These are phyloP conservation scores for Peromyscus nudipes DNA, from an alignment of 2,797 vertebrate species.

Conservation along the genomic window DNA sequence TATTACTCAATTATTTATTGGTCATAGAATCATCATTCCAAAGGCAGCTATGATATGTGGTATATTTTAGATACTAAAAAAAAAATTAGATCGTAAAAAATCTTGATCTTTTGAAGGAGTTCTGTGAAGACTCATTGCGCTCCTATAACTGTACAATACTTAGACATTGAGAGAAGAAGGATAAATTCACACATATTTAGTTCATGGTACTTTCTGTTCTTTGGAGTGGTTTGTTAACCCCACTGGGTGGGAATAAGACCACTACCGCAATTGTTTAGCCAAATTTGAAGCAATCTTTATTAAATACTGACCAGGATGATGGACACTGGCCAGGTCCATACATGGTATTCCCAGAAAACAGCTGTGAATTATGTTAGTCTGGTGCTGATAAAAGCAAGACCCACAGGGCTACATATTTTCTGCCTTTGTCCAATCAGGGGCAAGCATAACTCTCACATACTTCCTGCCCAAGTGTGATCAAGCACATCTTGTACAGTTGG, in stretches of 20 bases:
- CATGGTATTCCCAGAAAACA: too few species aligned
- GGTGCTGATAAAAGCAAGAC: too few species aligned
- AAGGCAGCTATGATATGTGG: neutral
- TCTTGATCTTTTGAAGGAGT: neutral
- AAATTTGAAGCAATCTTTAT: neutral
- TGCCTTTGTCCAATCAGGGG: neutral
- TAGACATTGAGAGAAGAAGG: neutral
- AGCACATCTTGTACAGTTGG: too few species aligned
- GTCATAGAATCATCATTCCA: neutral
- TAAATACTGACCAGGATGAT: neutral
- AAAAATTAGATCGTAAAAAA: neutral
- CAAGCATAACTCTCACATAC: neutral
- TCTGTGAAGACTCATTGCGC: neutral
- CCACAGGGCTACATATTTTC: neutral
- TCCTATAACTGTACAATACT: neutral
- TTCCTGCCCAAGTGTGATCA: neutral
- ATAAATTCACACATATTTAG: neutral
- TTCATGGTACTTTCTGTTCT: neutral
- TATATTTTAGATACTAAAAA: neutral
- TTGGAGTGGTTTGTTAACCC: neutral
- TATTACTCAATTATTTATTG: neutral
- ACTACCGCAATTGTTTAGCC: neutral
- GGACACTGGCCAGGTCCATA: too few species aligned
- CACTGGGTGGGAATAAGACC: too few species aligned
- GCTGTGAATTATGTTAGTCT: neutral